Evolutionary conservation across 2,888 invertebrate species (phyloP).

Genomic region (Volucella inflata): DNA sequence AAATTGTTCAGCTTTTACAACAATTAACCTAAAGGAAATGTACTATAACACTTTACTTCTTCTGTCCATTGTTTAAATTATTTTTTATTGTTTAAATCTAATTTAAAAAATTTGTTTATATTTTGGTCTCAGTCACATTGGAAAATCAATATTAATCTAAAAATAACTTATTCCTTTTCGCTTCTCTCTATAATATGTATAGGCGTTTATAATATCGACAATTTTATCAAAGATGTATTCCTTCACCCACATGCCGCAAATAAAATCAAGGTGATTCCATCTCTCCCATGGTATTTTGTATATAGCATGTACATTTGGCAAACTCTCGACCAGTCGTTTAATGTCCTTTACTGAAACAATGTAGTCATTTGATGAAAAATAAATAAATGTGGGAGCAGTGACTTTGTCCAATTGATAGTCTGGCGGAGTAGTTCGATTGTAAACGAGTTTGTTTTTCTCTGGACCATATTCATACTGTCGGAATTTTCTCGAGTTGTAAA

Average conservation of each 20-base stretch:
- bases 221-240: conserved; percentile 82
- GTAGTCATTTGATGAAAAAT: conserved; percentile 82
- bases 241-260: conserved; percentile 81
- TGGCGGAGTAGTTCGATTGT: conserved; percentile 81
- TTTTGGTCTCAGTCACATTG: conserved; percentile 46
- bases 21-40: background rate
- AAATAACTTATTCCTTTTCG: conserved; percentile 49
- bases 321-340: conserved; percentile 79
- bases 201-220: conserved; percentile 79
- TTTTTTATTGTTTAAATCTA: conserved; percentile 9
- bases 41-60: background rate
- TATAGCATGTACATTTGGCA: conserved; percentile 79
- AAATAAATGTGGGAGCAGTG: conserved; percentile 80
- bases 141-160: conserved; percentile 17
- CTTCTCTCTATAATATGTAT: conserved; percentile 78
- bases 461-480: conserved; percentile 82
- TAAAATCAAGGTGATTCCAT: conserved; percentile 83
- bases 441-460: conserved; percentile 79
- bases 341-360: conserved; percentile 82
- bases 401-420: conserved; percentile 81
- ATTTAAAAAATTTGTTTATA: conserved; percentile 2
- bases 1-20: too few relatives aligned
- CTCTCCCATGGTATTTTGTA: conserved; percentile 82
- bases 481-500: conserved; percentile 82
- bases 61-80: background rate